Percentiles rank a stretch among this genome's conserved stretches.
Evolutionary conservation across 2,113 vertebrate genomes (phyloP).

Genomic region (Leucosticte australis): DNA sequence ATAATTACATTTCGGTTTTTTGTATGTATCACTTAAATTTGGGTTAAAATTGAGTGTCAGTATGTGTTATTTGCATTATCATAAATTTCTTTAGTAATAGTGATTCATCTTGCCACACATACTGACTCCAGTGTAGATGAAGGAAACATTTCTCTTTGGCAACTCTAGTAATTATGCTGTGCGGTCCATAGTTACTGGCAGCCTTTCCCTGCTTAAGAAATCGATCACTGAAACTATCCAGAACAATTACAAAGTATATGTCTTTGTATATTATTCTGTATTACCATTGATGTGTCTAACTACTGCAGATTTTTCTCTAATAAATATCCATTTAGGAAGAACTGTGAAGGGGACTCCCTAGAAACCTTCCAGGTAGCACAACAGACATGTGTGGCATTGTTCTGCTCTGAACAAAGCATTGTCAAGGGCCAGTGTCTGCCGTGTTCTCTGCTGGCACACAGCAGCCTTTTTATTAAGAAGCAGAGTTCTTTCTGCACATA

Average conservation of each 20-base stretch:
- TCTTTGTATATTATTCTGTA: neutral
- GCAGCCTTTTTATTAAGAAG: neutral
- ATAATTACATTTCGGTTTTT: neutral
- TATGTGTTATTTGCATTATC: neutral
- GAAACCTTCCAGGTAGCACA: neutral
- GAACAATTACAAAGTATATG: rapidly evolving
- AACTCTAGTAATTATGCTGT: neutral
- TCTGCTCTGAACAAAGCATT: neutral
- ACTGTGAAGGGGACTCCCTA: neutral
- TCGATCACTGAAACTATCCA: neutral
- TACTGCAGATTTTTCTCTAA: neutral
- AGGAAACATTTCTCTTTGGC: neutral
- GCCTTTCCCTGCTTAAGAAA: neutral
- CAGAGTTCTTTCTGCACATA: neutral
- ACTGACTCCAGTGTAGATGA: neutral
- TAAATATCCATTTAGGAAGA: neutral
- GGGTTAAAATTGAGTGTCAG: neutral
- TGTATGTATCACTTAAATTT: neutral
- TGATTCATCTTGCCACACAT: neutral
- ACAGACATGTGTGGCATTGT: rapidly evolving
- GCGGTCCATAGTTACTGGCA: neutral
- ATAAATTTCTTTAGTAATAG: neutral
- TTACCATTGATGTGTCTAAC: neutral
- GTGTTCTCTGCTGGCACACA: rapidly evolving
- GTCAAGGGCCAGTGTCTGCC: rapidly evolving